Conservation (phyloP, 2,797 vertebrate genomes). For the Lagocephalus sceleratus region DNA sequence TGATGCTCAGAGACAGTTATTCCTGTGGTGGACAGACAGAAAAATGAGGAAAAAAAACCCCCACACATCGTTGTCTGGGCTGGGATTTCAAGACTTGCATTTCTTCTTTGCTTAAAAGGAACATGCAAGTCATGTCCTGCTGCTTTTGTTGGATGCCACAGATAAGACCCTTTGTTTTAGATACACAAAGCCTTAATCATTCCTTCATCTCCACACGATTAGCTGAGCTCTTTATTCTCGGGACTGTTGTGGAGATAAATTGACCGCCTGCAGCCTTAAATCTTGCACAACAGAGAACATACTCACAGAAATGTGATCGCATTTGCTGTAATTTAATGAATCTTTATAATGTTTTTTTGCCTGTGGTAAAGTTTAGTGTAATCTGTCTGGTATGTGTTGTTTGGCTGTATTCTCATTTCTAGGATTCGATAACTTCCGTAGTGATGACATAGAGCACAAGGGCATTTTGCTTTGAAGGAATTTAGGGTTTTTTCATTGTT, state of each 20-base stretch:
- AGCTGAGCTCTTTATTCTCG: constrained; percentile 5
- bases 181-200: constrained; percentile 5
- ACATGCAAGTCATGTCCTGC: neutral
- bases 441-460: constrained; percentile 4
- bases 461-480: neutral
- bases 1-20: too few species aligned
- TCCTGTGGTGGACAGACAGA: neutral
- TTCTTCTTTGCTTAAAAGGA: neutral
- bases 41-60: neutral
- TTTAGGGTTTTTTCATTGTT: neutral
- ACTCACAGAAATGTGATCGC: neutral
- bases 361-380: constrained; percentile 4
- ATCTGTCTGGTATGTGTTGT: constrained; percentile 2
- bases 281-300: neutral
- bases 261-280: neutral
- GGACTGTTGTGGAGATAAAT: constrained; percentile 8
- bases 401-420: neutral
- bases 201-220: neutral
- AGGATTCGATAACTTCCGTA: constrained; percentile 4
- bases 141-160: neutral
- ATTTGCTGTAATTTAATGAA: constrained; percentile 3
- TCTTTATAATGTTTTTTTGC: constrained; percentile 4
- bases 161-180: neutral
- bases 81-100: neutral
- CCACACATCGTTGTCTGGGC: neutral